Base-by-base conservation (phyloP, 2,888 invertebrate genomes). In the Apamea epomidion region DNA sequence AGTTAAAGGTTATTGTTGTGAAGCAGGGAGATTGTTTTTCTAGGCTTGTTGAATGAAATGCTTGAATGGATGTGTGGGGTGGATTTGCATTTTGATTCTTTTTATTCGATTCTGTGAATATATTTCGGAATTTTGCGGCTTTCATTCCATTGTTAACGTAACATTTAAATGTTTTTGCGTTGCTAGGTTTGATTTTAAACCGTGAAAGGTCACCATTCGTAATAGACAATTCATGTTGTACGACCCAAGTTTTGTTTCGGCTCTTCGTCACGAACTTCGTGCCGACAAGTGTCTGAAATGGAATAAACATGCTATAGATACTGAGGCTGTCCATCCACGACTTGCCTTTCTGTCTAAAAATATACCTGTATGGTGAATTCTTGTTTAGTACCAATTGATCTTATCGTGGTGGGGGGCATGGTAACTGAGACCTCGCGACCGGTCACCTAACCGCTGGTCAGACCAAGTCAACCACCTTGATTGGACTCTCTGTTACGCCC, bases 71-170 rank as follows among this genome's bases (percentile, higher is more conserved):
- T 74, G 18, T 67, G 62, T 12, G 29, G 42, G 8, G 37, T 76
- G 25, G 21, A 87, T 84, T 77, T 67, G 60, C 37, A 78, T 83
- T 70, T 69, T 2, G 48, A n/a, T 76, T 80, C n/a, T 80, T 72
- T 48, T 10, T 48, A 32, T 74, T 64, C 32, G 54, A 45, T 45
- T 65, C 12, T 54, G n/a, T 64, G 32, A 51, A 64, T 18, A n/a
- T 74, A 29, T 74, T 58, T 48, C 6, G 0, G 4, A 37, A n/a
- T 45, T 51, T 14, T 65, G 25, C n/a, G 45, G 21, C 10, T n/a
- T 60, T 4, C 2, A 18, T 37, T 65, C 10, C 37, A 3, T 12
- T 62, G 25, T 72, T 37, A 64, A 64, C 18, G 25, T 48, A 32
- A 32, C 2, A 25, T 25, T 29, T 70, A 16, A 48, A 70, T 21